Conservation (phyloP, 2,113 vertebrate species). For the Poecile atricapillus region DNA sequence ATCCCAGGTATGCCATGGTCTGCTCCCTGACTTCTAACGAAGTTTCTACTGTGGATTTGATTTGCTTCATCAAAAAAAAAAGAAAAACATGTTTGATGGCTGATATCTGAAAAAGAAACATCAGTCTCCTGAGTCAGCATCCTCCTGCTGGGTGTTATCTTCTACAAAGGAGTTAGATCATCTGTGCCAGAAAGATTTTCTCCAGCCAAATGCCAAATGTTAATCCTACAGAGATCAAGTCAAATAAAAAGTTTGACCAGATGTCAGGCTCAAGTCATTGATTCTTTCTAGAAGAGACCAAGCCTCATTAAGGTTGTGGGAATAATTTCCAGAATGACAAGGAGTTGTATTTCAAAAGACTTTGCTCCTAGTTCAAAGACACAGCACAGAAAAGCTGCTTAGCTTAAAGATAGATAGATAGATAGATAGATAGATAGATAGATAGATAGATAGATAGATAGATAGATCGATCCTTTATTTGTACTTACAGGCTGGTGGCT, state of each 20-base stretch:
- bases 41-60: neutral
- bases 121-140: neutral
- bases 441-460: neutral
- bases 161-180: neutral
- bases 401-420: neutral
- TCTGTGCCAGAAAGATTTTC: neutral
- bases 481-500: neutral
- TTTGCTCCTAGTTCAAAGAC: neutral
- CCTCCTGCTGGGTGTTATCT: neutral
- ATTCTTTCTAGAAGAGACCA: neutral
- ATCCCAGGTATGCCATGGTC: neutral
- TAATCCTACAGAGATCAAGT: neutral
- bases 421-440: neutral
- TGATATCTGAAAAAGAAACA: neutral
- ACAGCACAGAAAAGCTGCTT: neutral
- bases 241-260: neutral
- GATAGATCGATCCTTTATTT: neutral
- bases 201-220: neutral
- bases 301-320: neutral
- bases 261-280: neutral
- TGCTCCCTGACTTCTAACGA: neutral
- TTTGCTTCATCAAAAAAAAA: neutral
- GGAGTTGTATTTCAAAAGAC: neutral
- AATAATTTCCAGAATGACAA: neutral
- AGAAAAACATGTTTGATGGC: accelerated